These are phyloP conservation scores for Thaleichthys pacificus DNA, from an alignment of 2,797 vertebrate species.

Conservation along the genomic window DNA sequence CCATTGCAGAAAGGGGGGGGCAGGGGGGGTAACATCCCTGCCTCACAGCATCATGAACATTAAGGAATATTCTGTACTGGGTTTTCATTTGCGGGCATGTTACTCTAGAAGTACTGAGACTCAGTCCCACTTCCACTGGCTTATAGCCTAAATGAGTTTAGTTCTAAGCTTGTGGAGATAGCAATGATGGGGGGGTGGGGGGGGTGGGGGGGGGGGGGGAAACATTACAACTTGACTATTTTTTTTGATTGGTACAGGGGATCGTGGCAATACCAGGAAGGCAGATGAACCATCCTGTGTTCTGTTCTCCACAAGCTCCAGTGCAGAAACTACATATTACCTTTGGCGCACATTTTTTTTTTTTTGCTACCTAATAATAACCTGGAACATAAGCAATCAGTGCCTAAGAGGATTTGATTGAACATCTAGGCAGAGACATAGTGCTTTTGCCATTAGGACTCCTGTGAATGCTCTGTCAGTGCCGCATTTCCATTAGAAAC, in stretches of 20 bases:
- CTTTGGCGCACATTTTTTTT: slow-evolving; percentile 75
- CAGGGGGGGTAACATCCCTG: no score
- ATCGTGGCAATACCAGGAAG: slow-evolving; percentile 55
- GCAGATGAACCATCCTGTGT: slow-evolving; percentile 56
- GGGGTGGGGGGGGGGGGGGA: slow-evolving; percentile 50
- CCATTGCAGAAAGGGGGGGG: background rate
- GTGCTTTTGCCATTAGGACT: slow-evolving; percentile 96
- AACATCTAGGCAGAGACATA: slow-evolving; percentile 94
- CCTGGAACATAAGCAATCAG: slow-evolving; percentile 96
- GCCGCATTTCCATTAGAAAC: slow-evolving; percentile 98
- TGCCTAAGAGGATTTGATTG: slow-evolving; percentile 99
- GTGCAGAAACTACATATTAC: slow-evolving; percentile 67
- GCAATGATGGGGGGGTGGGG: slow-evolving; percentile 31
- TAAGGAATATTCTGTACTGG: slow-evolving; percentile 11
- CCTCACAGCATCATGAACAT: no score
- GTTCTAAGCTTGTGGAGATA: slow-evolving; percentile 24
- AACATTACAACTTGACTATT: slow-evolving; percentile 24
- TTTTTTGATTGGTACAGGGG: background rate
- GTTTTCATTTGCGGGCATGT: slow-evolving; percentile 23
- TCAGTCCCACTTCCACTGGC: slow-evolving; percentile 4
- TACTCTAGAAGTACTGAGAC: slow-evolving; percentile 2
- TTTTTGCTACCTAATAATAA: slow-evolving; percentile 93
- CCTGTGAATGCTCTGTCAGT: slow-evolving; percentile 90
- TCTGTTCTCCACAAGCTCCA: slow-evolving; percentile 46
- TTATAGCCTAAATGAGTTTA: slow-evolving; percentile 34